phyloP scores from a whole-genome alignment of 2,113 vertebrate genomes.

The Pycnonotus jocosus region DNA sequence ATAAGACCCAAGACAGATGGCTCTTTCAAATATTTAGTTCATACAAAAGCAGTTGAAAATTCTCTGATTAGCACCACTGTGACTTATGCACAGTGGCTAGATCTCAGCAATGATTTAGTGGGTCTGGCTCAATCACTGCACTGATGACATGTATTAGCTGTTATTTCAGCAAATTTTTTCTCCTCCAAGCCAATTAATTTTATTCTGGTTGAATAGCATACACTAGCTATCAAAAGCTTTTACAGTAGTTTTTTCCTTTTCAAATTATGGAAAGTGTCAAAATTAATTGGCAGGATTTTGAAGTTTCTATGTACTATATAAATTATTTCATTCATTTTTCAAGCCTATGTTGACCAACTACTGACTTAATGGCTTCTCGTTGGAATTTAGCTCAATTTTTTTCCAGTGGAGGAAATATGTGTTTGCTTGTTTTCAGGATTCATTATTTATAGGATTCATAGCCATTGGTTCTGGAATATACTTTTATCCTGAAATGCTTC shows the following conservation, averaged over 20 bases:
- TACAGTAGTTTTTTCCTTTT: not conserved
- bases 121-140: not conserved
- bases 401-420: not conserved
- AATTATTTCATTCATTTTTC: not conserved
- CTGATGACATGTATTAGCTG: slow-evolving; percentile 27
- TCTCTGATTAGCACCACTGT: not conserved
- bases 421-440: not conserved
- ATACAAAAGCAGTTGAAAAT: not conserved
- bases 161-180: slow-evolving; percentile 69
- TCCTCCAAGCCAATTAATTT: slow-evolving; percentile 32
- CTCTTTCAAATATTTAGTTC: not conserved
- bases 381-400: not conserved
- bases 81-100: not conserved
- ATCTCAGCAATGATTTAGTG: slow-evolving; percentile 13
- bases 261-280: not conserved
- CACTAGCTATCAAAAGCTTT: not conserved
- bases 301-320: not conserved
- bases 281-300: not conserved
- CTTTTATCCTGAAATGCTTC: not conserved
- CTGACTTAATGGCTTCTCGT: not conserved
- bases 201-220: not conserved
- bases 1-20: not conserved
- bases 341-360: not conserved
- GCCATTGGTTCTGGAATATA: not conserved
- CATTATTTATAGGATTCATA: not conserved